Conservation (phyloP, 2,113 vertebrate genomes). For the Oncorhynchus tshawytscha region DNA sequence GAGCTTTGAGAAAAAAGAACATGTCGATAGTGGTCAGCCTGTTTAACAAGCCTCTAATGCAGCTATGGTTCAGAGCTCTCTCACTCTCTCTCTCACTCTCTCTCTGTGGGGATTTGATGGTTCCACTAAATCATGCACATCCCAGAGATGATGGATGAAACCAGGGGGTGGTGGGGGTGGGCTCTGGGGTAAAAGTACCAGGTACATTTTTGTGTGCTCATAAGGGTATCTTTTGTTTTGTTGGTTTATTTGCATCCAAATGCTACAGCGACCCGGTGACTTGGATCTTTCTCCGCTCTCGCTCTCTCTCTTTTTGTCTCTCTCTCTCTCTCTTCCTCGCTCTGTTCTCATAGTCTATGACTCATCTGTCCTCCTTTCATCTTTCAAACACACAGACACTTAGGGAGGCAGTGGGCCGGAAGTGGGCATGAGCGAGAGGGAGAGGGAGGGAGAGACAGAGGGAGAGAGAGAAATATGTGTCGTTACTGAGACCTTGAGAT, state of each 20-base stretch:
- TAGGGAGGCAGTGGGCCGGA: background rate
- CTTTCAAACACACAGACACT: background rate
- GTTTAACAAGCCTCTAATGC: background rate
- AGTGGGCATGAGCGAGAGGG: background rate
- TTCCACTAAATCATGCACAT: too few species aligned
- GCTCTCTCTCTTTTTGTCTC: background rate
- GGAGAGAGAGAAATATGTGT: background rate
- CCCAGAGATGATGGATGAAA: too few species aligned
- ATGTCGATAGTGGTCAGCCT: background rate
- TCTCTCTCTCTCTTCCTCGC: background rate
- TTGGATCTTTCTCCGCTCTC: background rate
- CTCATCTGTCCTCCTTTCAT: background rate
- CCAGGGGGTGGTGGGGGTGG: too few species aligned
- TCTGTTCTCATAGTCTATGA: too few species aligned
- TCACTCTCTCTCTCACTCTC: background rate
- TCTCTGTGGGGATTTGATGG: too few species aligned
- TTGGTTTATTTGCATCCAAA: too few species aligned
- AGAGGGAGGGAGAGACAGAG: background rate
- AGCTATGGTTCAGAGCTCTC: background rate
- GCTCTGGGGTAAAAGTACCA: too few species aligned
- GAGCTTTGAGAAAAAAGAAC: constrained; percentile 6
- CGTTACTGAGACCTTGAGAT: background rate
- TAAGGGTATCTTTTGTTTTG: too few species aligned
- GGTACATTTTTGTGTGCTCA: too few species aligned
- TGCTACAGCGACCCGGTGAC: too few species aligned